Base-by-base conservation (phyloP, 2,888 invertebrate genomes). In the Digitonthophagus gazella region DNA sequence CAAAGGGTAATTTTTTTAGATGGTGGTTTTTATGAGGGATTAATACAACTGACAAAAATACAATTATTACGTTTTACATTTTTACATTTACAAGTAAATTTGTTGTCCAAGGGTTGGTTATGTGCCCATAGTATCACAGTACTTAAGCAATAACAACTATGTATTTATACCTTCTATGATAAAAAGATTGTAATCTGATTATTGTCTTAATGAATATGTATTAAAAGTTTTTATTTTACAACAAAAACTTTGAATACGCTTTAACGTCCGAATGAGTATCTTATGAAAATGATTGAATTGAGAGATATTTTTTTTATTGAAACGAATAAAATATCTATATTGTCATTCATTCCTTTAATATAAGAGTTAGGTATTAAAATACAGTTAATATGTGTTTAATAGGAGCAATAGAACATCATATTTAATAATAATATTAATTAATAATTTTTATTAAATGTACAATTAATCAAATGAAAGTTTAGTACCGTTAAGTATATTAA, bases 71-170 rank as follows among this genome's bases (percentile, higher is more conserved):
- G 15, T 61, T 19, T 61, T 16, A 16, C 18, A 18, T 61, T 8
- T 16, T 16, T 20, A 16, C 19, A 61, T 19, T 61, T 61, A 3
- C n/a, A 3, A 61, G 18, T 61, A 61, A 61, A 61, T 61, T 61
- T 61, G 61, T 61, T 44, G 28, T 44, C 28, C 28, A 61, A 61
- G 19, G 61, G 14, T 65, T 55, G 15, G 65, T 65, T 44, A 69
- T 72, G 73, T 72, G 71, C 71, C 73, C 71, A 72, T 69, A 44
- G 71, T 73, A 73, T 73, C 73, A 73, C 73, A 73, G 73, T 72
- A 72, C 18, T 69, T 67, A 67, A 68, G 71, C 68, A 71, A 68
- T 68, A 64, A 71, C 66, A 68, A 68, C 66, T 66, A 71, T 66
- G 19, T 67, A 70, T 61, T 58, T 65, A 56, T 65, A 8, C 11